Conservation (phyloP, 1,140 invertebrate species). For the Sycophila sp. region DNA sequence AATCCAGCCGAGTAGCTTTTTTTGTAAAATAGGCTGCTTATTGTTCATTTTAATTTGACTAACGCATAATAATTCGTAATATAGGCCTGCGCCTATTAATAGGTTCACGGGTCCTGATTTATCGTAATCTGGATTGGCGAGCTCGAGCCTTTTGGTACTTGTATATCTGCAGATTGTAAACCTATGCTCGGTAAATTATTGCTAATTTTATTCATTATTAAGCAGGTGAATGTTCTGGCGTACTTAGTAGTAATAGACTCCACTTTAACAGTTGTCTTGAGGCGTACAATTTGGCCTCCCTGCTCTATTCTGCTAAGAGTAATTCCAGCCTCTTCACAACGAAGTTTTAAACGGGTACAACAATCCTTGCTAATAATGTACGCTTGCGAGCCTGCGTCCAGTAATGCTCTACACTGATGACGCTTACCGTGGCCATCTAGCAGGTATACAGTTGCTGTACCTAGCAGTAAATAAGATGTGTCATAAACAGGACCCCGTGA, state of each 20-base stretch:
- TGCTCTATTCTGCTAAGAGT: too few species aligned
- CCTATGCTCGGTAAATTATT: not conserved
- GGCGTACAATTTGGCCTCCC: not conserved
- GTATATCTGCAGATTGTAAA: not conserved
- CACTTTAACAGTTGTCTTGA: not conserved
- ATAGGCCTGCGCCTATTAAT: conserved; percentile 19
- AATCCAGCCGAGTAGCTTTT: not conserved
- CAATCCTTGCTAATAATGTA: too few species aligned
- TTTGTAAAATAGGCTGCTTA: conserved; percentile 2
- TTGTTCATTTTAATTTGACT: conserved; percentile 21
- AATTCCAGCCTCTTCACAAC: too few species aligned
- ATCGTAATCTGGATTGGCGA: conserved; percentile 23
- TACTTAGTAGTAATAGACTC: not conserved
- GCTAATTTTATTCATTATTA: not conserved
- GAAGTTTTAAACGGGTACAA: too few species aligned
- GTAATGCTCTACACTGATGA: conserved; percentile 27
- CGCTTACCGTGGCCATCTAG: conserved; percentile 18
- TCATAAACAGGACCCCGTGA: not conserved
- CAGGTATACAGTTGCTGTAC: conserved; percentile 22
- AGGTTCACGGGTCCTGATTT: not conserved
- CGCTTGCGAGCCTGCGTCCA: conserved; percentile 34
- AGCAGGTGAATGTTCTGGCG: not conserved
- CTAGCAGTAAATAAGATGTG: conserved; percentile 8
- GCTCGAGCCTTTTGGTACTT: not conserved
- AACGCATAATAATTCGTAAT: conserved; percentile 15